Percentiles rank a stretch among this genome's conserved stretches.
phyloP scores from a whole-genome alignment of 2,888 invertebrate species.

The Frankliniella fusca region DNA sequence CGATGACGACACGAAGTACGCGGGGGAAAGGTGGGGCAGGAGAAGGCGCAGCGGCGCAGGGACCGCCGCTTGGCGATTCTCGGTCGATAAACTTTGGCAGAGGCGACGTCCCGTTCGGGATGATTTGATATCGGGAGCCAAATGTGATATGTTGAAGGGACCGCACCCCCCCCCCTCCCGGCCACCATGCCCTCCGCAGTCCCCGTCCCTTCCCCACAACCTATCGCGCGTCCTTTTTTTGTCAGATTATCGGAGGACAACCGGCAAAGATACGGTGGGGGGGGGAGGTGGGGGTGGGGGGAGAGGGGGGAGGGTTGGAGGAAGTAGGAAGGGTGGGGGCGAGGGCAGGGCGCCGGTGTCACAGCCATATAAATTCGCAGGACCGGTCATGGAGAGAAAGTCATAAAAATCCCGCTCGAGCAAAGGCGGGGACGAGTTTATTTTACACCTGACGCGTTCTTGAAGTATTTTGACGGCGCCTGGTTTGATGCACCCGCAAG shows the following conservation, averaged over 20 bases:
- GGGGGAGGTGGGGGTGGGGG: neutral
- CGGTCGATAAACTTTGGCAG: constrained; percentile 15
- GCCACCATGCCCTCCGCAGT: neutral
- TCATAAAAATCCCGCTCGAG: too few relatives aligned
- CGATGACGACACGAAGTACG: too few relatives aligned
- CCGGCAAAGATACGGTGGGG: neutral
- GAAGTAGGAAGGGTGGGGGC: neutral
- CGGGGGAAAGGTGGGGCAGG: neutral
- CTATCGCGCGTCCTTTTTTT: neutral
- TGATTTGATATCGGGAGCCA: constrained; percentile 4
- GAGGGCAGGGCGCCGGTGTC: too few relatives aligned
- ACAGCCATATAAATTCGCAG: too few relatives aligned
- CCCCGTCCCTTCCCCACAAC: neutral
- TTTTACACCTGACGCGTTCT: too few relatives aligned
- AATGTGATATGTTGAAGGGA: constrained; percentile 1
- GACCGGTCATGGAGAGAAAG: too few relatives aligned
- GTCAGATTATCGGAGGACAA: neutral
- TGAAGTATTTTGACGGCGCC: too few relatives aligned
- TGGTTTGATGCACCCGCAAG: too few relatives aligned
- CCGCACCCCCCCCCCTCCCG: neutral
- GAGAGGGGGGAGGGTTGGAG: neutral
- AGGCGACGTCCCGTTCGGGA: neutral
- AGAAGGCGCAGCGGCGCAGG: neutral
- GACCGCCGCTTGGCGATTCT: neutral
- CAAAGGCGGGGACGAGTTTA: too few relatives aligned